Evolutionary conservation across 2,888 invertebrate species (phyloP).

Genomic region (Macrophya annulata): DNA sequence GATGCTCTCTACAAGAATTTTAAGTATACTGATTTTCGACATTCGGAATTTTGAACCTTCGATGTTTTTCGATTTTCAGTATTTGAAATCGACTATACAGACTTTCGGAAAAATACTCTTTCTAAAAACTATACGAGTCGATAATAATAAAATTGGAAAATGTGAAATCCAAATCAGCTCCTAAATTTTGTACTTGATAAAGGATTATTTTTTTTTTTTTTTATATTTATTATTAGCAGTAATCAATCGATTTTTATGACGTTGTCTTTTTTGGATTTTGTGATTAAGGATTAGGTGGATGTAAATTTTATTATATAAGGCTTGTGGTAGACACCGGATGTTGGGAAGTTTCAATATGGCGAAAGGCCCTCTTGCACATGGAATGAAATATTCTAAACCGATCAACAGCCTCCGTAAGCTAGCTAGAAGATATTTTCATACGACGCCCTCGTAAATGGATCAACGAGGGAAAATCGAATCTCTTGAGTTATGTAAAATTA

Average conservation of each 20-base stretch:
- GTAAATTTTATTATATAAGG: background rate
- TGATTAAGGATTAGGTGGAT: background rate
- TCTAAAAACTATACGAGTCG: too few species aligned
- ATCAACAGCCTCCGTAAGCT: slow-evolving; percentile 42
- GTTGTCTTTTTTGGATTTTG: background rate
- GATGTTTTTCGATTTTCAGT: too few species aligned
- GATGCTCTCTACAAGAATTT: too few species aligned
- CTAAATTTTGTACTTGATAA: background rate
- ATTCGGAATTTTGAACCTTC: too few species aligned
- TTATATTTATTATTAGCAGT: background rate
- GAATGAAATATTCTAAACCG: slow-evolving; percentile 38
- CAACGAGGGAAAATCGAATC: slow-evolving; percentile 52
- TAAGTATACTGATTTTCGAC: too few species aligned
- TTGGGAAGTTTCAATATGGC: background rate
- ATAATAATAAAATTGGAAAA: too few species aligned
- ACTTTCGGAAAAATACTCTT: too few species aligned
- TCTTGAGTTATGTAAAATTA: slow-evolving; percentile 53
- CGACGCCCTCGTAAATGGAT: slow-evolving; percentile 49
- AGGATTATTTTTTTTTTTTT: background rate
- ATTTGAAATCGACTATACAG: too few species aligned
- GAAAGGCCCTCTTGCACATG: background rate
- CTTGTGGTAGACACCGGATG: background rate
- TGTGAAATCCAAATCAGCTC: background rate
- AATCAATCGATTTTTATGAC: background rate
- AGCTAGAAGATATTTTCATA: slow-evolving; percentile 33